Conservation (phyloP, 37 sponge, comb jelly and placozoan species). For the Tethya wilhelma region DNA sequence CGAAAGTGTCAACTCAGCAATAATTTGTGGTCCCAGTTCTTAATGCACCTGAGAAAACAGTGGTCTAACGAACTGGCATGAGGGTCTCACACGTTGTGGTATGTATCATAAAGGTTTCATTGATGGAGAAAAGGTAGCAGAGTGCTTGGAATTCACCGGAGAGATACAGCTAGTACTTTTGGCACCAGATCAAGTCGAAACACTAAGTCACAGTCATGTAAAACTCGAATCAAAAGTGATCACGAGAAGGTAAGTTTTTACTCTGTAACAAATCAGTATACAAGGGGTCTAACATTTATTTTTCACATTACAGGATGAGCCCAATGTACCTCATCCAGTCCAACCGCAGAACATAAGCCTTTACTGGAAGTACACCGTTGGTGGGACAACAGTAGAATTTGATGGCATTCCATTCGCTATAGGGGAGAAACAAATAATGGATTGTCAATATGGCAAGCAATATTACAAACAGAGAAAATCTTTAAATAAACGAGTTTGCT, state of each 20-base stretch:
- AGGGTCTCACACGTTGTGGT: neutral
- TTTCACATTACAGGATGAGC: neutral
- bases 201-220: neutral
- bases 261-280: too few species aligned
- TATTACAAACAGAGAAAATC: neutral
- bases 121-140: constrained; percentile 1
- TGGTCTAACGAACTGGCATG: neutral
- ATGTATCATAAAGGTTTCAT: neutral
- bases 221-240: neutral
- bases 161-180: neutral
- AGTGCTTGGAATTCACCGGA: neutral
- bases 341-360: neutral
- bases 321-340: neutral
- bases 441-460: neutral
- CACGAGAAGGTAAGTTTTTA: neutral
- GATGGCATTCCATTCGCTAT: neutral
- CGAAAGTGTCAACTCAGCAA: too few species aligned
- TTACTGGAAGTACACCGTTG: neutral
- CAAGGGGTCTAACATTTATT: too few species aligned
- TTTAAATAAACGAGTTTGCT: neutral
- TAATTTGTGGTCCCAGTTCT: too few species aligned
- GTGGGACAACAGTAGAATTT: neutral
- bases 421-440: neutral
- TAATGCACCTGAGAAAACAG: too few species aligned
- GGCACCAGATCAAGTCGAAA: neutral